Conservation (phyloP, 92 coral and sea anemone genomes). For the Isaurus tuberculatus region DNA sequence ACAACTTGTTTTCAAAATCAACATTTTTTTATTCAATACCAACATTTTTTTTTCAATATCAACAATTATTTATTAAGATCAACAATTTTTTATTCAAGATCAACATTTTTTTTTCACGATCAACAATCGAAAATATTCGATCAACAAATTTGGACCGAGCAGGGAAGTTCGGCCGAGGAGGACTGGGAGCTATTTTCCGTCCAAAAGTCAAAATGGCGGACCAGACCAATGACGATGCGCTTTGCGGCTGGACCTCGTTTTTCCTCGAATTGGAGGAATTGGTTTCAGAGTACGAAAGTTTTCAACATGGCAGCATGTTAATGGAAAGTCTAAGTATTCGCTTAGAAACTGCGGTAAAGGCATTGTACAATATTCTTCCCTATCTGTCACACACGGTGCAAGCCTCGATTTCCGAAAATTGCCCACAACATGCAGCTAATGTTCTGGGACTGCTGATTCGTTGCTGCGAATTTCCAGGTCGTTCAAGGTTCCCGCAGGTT, state of each 20-base stretch:
- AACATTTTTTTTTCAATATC: too few species aligned
- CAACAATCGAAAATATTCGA: too few species aligned
- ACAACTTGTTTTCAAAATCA: too few species aligned
- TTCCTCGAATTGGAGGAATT: constrained; percentile 54
- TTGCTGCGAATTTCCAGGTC: constrained; percentile 49
- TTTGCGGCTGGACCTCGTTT: constrained; percentile 9
- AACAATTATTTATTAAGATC: too few species aligned
- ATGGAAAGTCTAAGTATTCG: too few species aligned
- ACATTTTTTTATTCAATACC: too few species aligned
- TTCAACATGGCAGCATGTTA: too few species aligned
- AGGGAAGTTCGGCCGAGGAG: background rate
- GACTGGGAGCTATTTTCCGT: background rate
- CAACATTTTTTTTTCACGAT: too few species aligned
- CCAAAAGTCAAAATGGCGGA: too few species aligned
- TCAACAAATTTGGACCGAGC: too few species aligned
- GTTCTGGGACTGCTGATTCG: constrained; percentile 60
- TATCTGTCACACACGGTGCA: background rate
- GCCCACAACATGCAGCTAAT: background rate
- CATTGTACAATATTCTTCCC: background rate
- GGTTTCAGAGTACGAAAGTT: constrained; percentile 41
- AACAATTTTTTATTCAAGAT: too few species aligned
- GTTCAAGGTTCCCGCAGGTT: constrained; percentile 32
- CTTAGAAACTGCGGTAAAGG: background rate
- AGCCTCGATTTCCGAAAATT: background rate
- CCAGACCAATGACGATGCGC: background rate